Base-by-base conservation (phyloP, 2,113 vertebrate genomes). In the Nyctereutes procyonoides region DNA sequence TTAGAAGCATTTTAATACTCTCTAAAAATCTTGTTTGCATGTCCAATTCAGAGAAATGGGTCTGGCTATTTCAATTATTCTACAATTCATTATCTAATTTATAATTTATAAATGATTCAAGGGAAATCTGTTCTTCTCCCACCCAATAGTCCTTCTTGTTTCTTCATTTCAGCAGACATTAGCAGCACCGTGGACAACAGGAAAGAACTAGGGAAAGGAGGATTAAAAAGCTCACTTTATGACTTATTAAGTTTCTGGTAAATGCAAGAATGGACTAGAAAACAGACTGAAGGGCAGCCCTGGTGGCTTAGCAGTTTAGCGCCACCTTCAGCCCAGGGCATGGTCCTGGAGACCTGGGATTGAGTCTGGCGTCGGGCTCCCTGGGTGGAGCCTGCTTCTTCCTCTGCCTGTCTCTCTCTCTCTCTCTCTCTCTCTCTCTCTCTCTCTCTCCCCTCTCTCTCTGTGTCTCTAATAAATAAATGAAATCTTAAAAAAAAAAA, bases 71-170 rank as follows among this genome's bases (percentile, higher is more conserved):
- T 88, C 20, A 94, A n/a, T 30, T 55, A 58, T 90, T 76, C n/a
- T 71, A 65, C 2, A 90, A 92, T 80, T 87, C 76, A 74, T 87
- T 55, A 94, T 30, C 69, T 79, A 58, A 92, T 85, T 84, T 62
- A 69, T 28, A 95, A 90, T 85, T 84, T 62, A 69, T 28, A 95
- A 90, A 80, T 65, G 71, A 88, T 9, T 90, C 76, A 38, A 93
- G 7, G 26, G 30, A 67, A 87, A 43, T 35, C 26, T 80, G 5
- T 90, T 55, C 77, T 85, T 79, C 19, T 48, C 38, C 48, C 8
- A 51, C 15, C 28, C 28, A 16, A 71, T 0, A n/a, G 32, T 11
- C 65, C n/a, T 73, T 28, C n/a, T 67, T 28, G 51, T 88, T 76
- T 15, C 79, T 51, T 88, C 5, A 0, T 20, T 86, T 58, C 19